These are phyloP conservation scores for Heliconius ethilla DNA, from an alignment of 2,888 invertebrate genomes.

Conservation along the genomic window DNA sequence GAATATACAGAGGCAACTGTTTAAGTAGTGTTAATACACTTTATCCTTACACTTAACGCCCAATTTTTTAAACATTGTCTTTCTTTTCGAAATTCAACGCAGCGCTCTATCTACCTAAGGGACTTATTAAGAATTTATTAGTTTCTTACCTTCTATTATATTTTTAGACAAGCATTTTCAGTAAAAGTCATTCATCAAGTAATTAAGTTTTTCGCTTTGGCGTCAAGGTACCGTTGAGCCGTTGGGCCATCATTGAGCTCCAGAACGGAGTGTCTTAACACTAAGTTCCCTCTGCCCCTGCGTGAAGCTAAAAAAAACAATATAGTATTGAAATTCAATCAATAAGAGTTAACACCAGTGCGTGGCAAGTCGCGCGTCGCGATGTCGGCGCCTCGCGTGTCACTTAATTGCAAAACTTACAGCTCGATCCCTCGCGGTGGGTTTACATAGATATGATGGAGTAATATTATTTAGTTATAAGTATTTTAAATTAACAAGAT, in stretches of 20 bases:
- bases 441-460: conserved; percentile 15
- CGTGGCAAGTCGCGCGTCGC: conserved; percentile 38
- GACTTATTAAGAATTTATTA: too few relatives aligned
- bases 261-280: background rate
- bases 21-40: too few relatives aligned
- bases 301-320: background rate
- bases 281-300: background rate
- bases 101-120: too few relatives aligned
- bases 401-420: conserved; percentile 65
- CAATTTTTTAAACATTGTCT: too few relatives aligned
- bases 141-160: too few relatives aligned
- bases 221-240: too few relatives aligned
- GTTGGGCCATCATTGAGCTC: background rate
- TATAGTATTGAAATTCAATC: conserved; percentile 10
- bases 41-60: too few relatives aligned
- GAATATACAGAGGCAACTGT: too few relatives aligned
- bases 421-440: background rate
- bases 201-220: too few relatives aligned
- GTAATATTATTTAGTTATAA: conserved; percentile 10
- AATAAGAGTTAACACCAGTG: conserved; percentile 48
- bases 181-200: too few relatives aligned
- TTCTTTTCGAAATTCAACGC: too few relatives aligned
- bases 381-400: conserved; percentile 79
- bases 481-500: conserved; percentile 1
- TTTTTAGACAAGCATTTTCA: too few relatives aligned